These are phyloP conservation scores for Ceratina japonica DNA, from an alignment of 1,140 invertebrate species.

Conservation along the genomic window DNA sequence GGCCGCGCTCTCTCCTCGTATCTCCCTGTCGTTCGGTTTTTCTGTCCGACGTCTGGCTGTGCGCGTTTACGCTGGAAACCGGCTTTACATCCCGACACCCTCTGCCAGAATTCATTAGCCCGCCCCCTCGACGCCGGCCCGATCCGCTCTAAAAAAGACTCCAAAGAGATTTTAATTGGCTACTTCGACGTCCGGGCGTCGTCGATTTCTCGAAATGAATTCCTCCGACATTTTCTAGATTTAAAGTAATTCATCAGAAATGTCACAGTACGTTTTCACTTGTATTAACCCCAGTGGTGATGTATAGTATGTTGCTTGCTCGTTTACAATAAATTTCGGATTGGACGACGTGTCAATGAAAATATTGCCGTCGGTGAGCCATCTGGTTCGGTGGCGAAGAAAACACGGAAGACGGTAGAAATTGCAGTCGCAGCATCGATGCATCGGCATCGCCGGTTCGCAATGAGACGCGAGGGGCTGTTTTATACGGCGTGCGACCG, in stretches of 20 bases:
- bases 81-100: conserved; percentile 61
- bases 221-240: neutral
- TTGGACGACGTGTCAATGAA: conserved; percentile 9
- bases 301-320: too few species aligned
- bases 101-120: conserved; percentile 64
- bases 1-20: neutral
- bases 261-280: too few species aligned
- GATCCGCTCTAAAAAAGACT: conserved; percentile 54
- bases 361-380: conserved; percentile 1
- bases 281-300: too few species aligned
- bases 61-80: conserved; percentile 53
- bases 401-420: conserved; percentile 22
- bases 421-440: conserved; percentile 53
- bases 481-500: conserved; percentile 51
- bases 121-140: conserved; percentile 22
- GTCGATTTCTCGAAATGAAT: conserved; percentile 25
- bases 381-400: conserved; percentile 14
- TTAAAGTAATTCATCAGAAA: too few species aligned
- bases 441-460: conserved; percentile 26
- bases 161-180: conserved; percentile 68
- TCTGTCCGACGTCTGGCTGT: conserved; percentile 37
- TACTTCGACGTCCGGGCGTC: conserved; percentile 50
- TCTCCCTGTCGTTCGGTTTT: neutral
- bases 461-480: conserved; percentile 35
- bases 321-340: too few species aligned